Conservation (phyloP, 2,797 vertebrate species). For the Paedocypris micromegethes region DNA sequence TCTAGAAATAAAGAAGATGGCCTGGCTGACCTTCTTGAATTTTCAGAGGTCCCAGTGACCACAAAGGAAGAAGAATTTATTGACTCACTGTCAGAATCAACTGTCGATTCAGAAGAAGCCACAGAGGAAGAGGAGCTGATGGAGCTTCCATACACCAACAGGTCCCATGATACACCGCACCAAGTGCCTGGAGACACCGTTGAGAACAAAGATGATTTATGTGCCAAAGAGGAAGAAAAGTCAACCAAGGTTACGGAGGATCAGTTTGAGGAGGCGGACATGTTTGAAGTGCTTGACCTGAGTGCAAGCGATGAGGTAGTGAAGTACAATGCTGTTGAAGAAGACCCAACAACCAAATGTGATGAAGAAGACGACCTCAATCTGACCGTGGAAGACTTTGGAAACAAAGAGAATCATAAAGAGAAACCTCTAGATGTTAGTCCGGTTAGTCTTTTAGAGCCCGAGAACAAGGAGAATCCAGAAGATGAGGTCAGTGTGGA, state of each 20-base stretch:
- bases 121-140: slow-evolving; percentile 21
- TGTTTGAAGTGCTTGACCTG: slow-evolving; percentile 1
- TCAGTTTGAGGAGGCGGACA: neutral
- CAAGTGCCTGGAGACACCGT: slow-evolving; percentile 1
- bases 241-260: slow-evolving; percentile 7
- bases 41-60: neutral
- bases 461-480: slow-evolving; percentile 7
- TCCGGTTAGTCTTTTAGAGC: neutral
- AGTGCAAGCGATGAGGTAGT: slow-evolving; percentile 42
- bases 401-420: neutral
- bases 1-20: neutral
- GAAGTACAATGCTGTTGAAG: slow-evolving; percentile 33
- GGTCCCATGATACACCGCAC: neutral
- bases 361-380: slow-evolving; percentile 32
- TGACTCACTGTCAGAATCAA: slow-evolving; percentile 18
- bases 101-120: slow-evolving; percentile 14
- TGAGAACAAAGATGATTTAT: slow-evolving; percentile 32
- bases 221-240: slow-evolving; percentile 4
- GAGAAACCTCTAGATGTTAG: neutral
- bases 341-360: slow-evolving; percentile 13
- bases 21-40: slow-evolving; percentile 1
- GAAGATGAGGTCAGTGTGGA: neutral
- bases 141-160: slow-evolving; percentile 20
- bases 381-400: slow-evolving; percentile 5
- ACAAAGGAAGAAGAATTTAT: neutral